Evolutionary conservation across 2,888 invertebrate species (phyloP), one percentile per base, ranked within the genome.

Genomic region (Plutella xylostella): DNA sequence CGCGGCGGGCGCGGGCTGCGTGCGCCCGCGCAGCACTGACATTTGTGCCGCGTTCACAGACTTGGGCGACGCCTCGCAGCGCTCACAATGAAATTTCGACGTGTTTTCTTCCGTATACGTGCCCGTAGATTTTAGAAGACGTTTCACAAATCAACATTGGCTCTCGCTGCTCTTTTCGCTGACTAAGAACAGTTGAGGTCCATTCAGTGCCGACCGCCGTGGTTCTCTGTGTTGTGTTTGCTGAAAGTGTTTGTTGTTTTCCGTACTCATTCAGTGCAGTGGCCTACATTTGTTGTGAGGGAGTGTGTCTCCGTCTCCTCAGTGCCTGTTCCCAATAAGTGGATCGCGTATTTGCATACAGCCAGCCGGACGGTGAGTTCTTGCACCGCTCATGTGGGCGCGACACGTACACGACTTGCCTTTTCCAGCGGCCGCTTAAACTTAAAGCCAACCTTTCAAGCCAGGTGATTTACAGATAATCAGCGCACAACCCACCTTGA

Each of bases 211-310:
- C 9, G 30, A 47, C n/a, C 44, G 43, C 47, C 44, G 25, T 40
- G 34, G 55, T 51, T 43, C 48, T 45, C 50, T 49, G 76, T 77
- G 74, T 56, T 61, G 75, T 77, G 76, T 35, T 22, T 69, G 54
- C 57, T 54, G 60, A 60, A 69, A 70, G 78, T 79, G 77, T 72
- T 71, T 75, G 69, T 76, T 77, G 79, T 71, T 77, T 74, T 75
- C 71, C 62, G 58, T 63, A 63, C 53, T 53, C 67, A 63, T 64
- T 65, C 65, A 68, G 66, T 67, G 64, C 60, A 71, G 74, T 79
- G 80, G 61, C 72, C 77, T 58, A 78, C 68, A 72, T 79, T 61
- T 61, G 68, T 68, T 63, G 62, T 60, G 60, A 63, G 62, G 72
- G 70, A 68, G 72, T 60, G 33, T 22, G 58, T 63, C 65, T 61